phyloP scores from a whole-genome alignment of 2,888 invertebrate species.

The Caenorhabditis afra region DNA sequence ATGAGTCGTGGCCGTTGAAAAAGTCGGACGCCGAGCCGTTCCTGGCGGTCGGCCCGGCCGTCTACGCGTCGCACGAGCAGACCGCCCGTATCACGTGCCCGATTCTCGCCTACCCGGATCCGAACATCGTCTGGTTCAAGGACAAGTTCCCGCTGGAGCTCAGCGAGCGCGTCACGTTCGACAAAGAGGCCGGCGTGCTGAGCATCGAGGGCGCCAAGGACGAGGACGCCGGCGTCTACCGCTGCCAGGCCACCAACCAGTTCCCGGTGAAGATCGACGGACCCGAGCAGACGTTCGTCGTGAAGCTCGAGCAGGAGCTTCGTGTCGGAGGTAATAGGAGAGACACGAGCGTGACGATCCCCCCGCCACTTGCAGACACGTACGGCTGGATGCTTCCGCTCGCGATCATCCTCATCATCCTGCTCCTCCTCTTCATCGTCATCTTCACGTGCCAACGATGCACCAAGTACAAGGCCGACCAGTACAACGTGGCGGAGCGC shows the following conservation, averaged over 20 bases:
- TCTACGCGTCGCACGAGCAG: conserved; percentile 41
- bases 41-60: conserved; percentile 26
- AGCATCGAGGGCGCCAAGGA: conserved; percentile 60
- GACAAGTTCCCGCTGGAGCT: conserved; percentile 65
- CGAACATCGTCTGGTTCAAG: conserved; percentile 73
- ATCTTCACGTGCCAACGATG: conserved; percentile 73
- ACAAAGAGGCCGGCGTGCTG: conserved; percentile 23
- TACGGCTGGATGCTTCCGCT: conserved; percentile 76
- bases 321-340: conserved; percentile 60
- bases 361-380: conserved; percentile 55
- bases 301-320: conserved; percentile 59
- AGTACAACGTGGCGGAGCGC: conserved; percentile 76
- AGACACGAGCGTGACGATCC: not conserved
- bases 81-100: conserved; percentile 69
- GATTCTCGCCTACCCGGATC: conserved; percentile 71
- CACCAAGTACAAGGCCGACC: conserved; percentile 68
- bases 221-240: conserved; percentile 68
- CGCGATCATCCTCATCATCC: conserved; percentile 73
- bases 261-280: conserved; percentile 67
- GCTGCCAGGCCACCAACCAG: conserved; percentile 72
- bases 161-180: conserved; percentile 39
- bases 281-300: conserved; percentile 57
- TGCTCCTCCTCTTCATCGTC: conserved; percentile 74
- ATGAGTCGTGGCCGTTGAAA: conserved; percentile 65
- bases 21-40: conserved; percentile 58